Evolutionary conservation across 2,113 vertebrate genomes (phyloP).

Genomic region (Phasianus colchicus): DNA sequence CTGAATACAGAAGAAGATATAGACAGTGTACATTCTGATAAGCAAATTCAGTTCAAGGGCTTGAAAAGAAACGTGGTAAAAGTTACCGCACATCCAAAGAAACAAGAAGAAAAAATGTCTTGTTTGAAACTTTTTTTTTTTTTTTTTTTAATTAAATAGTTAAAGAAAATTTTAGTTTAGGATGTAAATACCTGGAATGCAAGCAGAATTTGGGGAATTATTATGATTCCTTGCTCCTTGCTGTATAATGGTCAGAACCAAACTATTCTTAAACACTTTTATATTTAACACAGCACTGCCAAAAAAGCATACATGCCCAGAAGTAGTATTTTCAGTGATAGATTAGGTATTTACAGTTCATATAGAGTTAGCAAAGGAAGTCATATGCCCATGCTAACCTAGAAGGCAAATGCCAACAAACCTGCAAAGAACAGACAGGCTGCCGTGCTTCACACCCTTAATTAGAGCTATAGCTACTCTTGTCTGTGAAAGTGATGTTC

Average conservation of each 20-base stretch:
- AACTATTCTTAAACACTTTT: background rate
- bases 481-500: background rate
- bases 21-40: background rate
- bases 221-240: background rate
- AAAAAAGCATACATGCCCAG: background rate
- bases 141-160: background rate
- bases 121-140: background rate
- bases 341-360: background rate
- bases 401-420: background rate
- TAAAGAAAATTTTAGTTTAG: background rate
- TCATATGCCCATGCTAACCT: background rate
- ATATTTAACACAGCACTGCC: background rate
- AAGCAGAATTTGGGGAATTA: background rate
- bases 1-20: background rate
- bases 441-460: background rate
- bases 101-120: background rate
- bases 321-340: background rate
- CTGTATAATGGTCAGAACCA: background rate
- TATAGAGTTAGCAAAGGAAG: background rate
- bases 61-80: background rate
- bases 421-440: background rate
- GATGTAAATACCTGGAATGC: background rate
- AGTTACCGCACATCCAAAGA: background rate
- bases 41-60: background rate
- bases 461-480: rapidly evolving